Percentiles rank a stretch among this genome's conserved stretches.
These are phyloP conservation scores for Dicerorhinus sumatrensis DNA, from an alignment of 2,113 vertebrate genomes.

Conservation along the genomic window DNA sequence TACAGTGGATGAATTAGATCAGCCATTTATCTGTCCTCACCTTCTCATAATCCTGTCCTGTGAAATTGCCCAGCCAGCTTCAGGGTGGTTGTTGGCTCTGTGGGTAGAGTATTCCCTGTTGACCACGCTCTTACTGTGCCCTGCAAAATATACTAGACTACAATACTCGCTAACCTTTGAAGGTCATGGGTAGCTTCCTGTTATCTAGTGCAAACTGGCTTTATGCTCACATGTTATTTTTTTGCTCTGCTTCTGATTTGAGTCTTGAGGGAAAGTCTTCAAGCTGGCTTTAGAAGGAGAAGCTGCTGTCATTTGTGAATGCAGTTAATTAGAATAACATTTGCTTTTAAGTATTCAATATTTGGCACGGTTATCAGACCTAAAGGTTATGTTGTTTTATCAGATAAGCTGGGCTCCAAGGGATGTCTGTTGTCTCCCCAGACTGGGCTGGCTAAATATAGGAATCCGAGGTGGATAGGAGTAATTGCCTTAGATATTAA, in stretches of 20 bases:
- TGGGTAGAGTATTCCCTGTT: not conserved
- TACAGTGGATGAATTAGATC: not conserved
- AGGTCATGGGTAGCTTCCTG: not conserved
- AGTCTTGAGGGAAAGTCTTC: conserved; percentile 49
- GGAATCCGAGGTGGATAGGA: conserved; percentile 29
- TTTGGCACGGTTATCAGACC: conserved; percentile 74
- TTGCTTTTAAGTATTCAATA: conserved; percentile 81
- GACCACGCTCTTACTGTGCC: not conserved
- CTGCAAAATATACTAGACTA: not conserved
- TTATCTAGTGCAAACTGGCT: conserved; percentile 40
- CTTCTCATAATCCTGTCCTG: not conserved
- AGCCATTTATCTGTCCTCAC: not conserved
- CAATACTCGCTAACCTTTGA: conserved; percentile 44
- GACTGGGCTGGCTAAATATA: conserved; percentile 73
- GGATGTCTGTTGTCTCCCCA: conserved; percentile 70
- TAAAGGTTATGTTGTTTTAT: conserved; percentile 81
- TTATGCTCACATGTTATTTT: not conserved
- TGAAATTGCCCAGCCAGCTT: not conserved
- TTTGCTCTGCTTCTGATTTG: conserved; percentile 38
- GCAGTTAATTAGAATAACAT: conserved; percentile 83
- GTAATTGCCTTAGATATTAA: conserved; percentile 75
- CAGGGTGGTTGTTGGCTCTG: not conserved
- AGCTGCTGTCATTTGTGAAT: conserved; percentile 68
- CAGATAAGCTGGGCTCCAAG: conserved; percentile 71
- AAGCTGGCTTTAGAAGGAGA: conserved; percentile 54